These are phyloP conservation scores for Vidua macroura DNA, from an alignment of 2,113 vertebrate species.

Conservation along the genomic window DNA sequence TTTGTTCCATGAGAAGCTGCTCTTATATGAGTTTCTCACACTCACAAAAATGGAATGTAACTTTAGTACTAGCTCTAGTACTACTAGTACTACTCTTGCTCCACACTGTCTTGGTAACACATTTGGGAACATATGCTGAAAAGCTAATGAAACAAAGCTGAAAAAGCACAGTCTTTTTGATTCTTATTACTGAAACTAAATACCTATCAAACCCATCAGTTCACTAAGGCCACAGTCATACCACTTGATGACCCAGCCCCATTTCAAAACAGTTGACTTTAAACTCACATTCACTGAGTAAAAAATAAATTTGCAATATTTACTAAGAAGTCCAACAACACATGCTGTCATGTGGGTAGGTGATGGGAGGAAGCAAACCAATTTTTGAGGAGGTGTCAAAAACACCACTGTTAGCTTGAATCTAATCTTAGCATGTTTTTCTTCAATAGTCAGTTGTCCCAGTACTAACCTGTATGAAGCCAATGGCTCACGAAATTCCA, in stretches of 20 bases:
- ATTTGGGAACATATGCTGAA: not conserved
- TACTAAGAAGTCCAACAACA: not conserved
- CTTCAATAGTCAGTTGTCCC: not conserved
- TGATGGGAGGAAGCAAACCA: not conserved
- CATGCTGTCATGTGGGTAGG: not conserved
- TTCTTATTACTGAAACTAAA: not conserved
- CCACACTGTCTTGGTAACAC: not conserved
- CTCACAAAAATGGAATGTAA: not conserved
- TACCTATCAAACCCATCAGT: not conserved
- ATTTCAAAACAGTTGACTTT: not conserved
- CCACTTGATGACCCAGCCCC: not conserved
- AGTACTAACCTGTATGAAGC: constrained; percentile 83
- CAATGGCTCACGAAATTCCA: constrained; percentile 87
- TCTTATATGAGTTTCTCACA: not conserved
- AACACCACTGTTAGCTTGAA: not conserved
- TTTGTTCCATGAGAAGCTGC: not conserved
- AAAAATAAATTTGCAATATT: not conserved
- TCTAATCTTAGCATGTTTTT: not conserved
- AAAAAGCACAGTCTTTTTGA: not conserved
- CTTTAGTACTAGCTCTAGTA: not conserved
- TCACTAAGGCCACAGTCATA: not conserved
- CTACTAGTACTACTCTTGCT: not conserved
- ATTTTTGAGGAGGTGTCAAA: not conserved
- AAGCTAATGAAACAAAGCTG: not conserved
- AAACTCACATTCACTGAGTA: not conserved